Evolutionary conservation across 2,888 invertebrate species (phyloP), one percentile per base, ranked within the genome.

Genomic region (Encarsia formosa): DNA sequence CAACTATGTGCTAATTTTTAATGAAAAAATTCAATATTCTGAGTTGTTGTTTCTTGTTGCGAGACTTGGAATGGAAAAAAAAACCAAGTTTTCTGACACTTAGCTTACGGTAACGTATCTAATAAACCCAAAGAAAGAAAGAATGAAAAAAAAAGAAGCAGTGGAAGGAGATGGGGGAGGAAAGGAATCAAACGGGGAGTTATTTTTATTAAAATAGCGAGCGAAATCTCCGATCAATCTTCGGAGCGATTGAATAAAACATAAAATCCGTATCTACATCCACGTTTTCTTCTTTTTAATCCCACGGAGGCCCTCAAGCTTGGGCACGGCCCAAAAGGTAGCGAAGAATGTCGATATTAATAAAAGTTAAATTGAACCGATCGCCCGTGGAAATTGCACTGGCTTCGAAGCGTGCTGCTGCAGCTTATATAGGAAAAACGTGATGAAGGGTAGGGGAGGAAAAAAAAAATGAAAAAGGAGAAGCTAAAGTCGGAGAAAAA

Each of bases 191-290:
- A 45, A 24, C 29, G 37, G 16, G 4, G 52, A 61, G 62, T 64
- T 66, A 68, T 68, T 69, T 69, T 67, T 65, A 67, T 63, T 66
- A 64, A 67, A 65, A 61, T 62, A 58, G 50, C 59, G 29, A 58
- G 50, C 59, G 29, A 15, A 18, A 34, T 9, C 59, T 52, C 49
- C 46, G 56, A 55, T 56, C 58, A 62, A 65, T 65, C 63, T 61
- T 57, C 61, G 39, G 22, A 23, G 51, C 58, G 65, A 64, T 65
- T 71, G 71, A 73, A 73, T 73, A 71, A 73, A 71, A 72, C 70
- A 73, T 73, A 67, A 52, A 49, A 52, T 46, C 39, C 35, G 40
- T 45, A 41, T 22, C 42, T 41, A 11, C 20, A 26, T 45, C 49
- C 41, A 32, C 19, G 26, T 53, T 37, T 37, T 40, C 43, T 35